Evolutionary conservation across 2,888 invertebrate species (phyloP), one percentile per base, ranked within the genome.

Genomic region (Ennomos fuscantarius): DNA sequence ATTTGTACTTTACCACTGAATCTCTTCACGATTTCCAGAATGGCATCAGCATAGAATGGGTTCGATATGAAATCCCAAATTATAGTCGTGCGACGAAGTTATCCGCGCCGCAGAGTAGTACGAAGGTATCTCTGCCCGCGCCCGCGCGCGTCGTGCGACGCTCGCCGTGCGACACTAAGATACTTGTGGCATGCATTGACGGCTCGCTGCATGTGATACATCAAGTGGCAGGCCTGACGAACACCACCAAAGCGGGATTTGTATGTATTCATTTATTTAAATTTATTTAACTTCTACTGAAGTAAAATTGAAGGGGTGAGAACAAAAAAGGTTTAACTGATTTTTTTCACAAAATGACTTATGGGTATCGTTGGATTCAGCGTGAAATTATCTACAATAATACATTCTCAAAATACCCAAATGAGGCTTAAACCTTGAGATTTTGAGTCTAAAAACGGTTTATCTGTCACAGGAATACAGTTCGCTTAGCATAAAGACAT

Each of bases 131-230:
- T 0, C 45, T 84, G 94, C 96, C 63, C 91, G 94, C 85, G 86
- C 93, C 74, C 8, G 86, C 79, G 58, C 78, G 86, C 0, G 62
- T 68, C 8, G 81, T 70, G 48, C 70, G 78, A 0, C 78, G 81
- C 8, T 82, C 68, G 62, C 94, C 94, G 0, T 94, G 95, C 75
- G 96, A 96, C 81, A 94, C 95, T 72, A 95, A 95, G 70, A 86
- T 98, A 8, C 87, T 98, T 31, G 84, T 97, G 42, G 97, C 97
- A 8, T 97, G 97, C 75, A 96, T 96, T 46, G 97, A 98, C 87
- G 96, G 96, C 6, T 95, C 97, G 2, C 85, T 98, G 61, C 96
- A 96, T 39, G 87, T 98, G 24, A 94, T 97, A 70, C 97, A 98
- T 87, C 93, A 95, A 57, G 90, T 93, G 31, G 94, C 95, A 63